Evolutionary conservation across 35 echinoderm and acorn worm species (phyloP).

Genomic region (Eucidaris tribuloides): DNA sequence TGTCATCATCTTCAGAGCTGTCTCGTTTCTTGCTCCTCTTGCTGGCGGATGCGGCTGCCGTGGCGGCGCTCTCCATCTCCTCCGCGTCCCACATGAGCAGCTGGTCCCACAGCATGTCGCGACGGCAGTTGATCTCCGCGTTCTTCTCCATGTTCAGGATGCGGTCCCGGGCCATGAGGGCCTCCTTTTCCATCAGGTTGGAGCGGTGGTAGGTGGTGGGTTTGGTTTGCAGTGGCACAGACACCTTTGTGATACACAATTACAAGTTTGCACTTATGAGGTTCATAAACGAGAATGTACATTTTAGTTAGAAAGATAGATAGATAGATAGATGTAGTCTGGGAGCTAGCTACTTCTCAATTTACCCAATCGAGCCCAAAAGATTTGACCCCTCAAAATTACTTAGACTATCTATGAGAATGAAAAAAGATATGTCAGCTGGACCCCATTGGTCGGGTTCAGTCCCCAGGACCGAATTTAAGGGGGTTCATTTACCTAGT

Average conservation of each 20-base stretch:
- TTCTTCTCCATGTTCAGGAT: conserved; percentile 60
- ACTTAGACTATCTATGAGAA: too few species aligned
- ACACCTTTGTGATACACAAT: not conserved
- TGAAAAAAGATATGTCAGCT: too few species aligned
- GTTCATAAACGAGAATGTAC: not conserved
- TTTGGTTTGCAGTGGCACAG: too few species aligned
- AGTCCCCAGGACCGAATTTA: too few species aligned
- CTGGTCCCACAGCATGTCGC: conserved; percentile 87
- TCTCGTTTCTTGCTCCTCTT: conserved; percentile 56
- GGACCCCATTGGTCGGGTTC: too few species aligned
- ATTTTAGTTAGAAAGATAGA: not conserved
- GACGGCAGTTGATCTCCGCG: conserved; percentile 67
- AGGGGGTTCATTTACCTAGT: too few species aligned
- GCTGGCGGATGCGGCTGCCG: not conserved
- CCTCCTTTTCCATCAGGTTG: conserved; percentile 41
- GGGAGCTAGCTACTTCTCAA: too few species aligned
- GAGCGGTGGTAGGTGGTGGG: conserved; percentile 44
- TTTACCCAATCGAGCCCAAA: too few species aligned
- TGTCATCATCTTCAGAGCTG: conserved; percentile 4
- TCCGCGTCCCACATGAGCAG: conserved; percentile 48
- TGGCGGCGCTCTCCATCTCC: not conserved
- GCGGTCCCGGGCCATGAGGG: conserved; percentile 41
- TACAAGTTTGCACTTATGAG: not conserved
- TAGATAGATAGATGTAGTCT: too few species aligned
- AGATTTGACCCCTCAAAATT: too few species aligned